Percentiles rank a stretch among this genome's conserved stretches.
These are phyloP conservation scores for Penaeus japonicus DNA, from an alignment of 1,140 invertebrate species.

Conservation along the genomic window DNA sequence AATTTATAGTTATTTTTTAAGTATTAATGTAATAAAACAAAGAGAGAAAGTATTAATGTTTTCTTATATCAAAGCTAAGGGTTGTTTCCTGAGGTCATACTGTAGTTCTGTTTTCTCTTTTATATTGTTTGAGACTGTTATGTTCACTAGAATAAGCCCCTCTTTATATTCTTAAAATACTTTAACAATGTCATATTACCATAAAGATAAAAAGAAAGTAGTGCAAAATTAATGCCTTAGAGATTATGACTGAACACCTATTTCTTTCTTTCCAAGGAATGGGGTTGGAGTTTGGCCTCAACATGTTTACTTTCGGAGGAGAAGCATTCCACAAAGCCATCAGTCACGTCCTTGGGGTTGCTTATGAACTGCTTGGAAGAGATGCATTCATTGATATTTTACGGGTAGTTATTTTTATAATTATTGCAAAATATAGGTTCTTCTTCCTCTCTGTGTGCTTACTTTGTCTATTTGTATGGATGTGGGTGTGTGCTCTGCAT, in stretches of 20 bases:
- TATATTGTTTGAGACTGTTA: too few species aligned
- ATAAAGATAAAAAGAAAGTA: neutral
- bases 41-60: too few species aligned
- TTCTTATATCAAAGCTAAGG: too few species aligned
- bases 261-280: conserved; percentile 72
- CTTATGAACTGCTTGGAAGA: conserved; percentile 80
- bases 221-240: neutral
- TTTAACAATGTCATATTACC: too few species aligned
- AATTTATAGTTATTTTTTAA: too few species aligned
- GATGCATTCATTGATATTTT: conserved; percentile 79
- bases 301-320: conserved; percentile 77
- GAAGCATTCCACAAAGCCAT: conserved; percentile 74
- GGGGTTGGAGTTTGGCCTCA: conserved; percentile 85
- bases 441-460: neutral
- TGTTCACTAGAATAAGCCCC: too few species aligned
- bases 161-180: too few species aligned
- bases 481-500: neutral
- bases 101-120: too few species aligned
- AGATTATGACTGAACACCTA: neutral
- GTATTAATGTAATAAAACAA: too few species aligned
- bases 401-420: conserved; percentile 59
- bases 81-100: too few species aligned
- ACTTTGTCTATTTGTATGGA: neutral
- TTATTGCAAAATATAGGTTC: neutral
- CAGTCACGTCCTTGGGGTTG: conserved; percentile 74